phyloP scores from a whole-genome alignment of 2,797 vertebrate species.

The Arnoldichthys spilopterus region DNA sequence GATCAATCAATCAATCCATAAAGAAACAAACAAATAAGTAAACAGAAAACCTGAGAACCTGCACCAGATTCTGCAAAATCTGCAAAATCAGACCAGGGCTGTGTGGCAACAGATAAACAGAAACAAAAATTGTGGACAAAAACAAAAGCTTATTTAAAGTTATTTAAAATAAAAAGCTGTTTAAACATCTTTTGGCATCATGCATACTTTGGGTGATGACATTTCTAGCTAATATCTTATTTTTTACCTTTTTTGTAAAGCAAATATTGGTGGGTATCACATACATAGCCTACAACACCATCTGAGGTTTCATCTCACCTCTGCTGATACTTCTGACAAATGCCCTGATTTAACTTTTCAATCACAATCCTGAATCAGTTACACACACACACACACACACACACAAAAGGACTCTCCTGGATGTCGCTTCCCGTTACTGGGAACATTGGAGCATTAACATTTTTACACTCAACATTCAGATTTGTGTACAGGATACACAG shows the following conservation, averaged over 20 bases:
- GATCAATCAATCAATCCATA: no score
- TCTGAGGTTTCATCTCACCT: not conserved
- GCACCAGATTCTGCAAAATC: no score
- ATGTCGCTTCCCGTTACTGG: not conserved
- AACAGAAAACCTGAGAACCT: not conserved
- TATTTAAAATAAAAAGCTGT: not conserved
- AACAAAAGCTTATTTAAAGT: no score
- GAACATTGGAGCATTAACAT: not conserved
- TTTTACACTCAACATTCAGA: not conserved
- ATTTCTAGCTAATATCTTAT: not conserved
- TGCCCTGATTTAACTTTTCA: not conserved
- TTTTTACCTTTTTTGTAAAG: not conserved
- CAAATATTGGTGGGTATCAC: not conserved
- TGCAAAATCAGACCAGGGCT: no score
- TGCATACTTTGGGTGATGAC: not conserved
- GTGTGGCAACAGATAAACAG: not conserved
- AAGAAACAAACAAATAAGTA: not conserved
- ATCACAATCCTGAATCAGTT: not conserved
- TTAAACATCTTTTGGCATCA: constrained; percentile 16
- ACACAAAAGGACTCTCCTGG: not conserved
- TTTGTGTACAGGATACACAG: not conserved
- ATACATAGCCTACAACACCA: not conserved
- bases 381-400: not conserved
- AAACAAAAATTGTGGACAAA: not conserved
- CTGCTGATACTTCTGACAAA: not conserved